Conservation (phyloP, 2,888 invertebrate genomes). For the Furcula furcula region DNA sequence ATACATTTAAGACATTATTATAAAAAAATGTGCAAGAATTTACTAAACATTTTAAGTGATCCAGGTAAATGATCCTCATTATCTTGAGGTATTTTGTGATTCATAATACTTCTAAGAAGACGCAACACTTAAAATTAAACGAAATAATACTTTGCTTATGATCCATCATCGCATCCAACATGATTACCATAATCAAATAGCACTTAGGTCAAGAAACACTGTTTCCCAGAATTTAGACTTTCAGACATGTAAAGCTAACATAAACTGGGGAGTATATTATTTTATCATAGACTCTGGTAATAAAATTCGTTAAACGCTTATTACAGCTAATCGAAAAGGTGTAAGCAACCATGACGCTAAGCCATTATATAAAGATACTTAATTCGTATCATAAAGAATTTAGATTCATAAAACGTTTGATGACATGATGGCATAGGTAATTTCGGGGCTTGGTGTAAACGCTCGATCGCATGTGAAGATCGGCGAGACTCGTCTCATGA, state of each 20-base stretch:
- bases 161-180: slow-evolving; percentile 11
- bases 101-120: slow-evolving; percentile 27
- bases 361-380: slow-evolving; percentile 64
- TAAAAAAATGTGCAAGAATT: no score
- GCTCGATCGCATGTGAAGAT: slow-evolving; percentile 59
- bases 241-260: no score
- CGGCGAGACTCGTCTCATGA: slow-evolving; percentile 64
- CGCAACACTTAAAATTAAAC: slow-evolving; percentile 20
- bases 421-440: slow-evolving; percentile 77
- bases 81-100: slow-evolving; percentile 19
- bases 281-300: slow-evolving; percentile 15
- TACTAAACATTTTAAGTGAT: no score
- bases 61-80: slow-evolving; percentile 19
- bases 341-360: slow-evolving; percentile 63
- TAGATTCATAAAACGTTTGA: slow-evolving; percentile 76
- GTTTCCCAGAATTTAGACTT: no score
- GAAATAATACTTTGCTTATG: slow-evolving; percentile 23
- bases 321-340: slow-evolving; percentile 64
- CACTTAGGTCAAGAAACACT: slow-evolving; percentile 22
- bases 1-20: no score
- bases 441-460: slow-evolving; percentile 64
- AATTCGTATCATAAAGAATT: slow-evolving; percentile 72
- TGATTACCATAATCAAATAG: slow-evolving; percentile 29
- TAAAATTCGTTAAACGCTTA: slow-evolving; percentile 59
- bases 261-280: slow-evolving; percentile 7